These are phyloP conservation scores for Tyto alba DNA, from an alignment of 2,113 vertebrate genomes.

Conservation along the genomic window DNA sequence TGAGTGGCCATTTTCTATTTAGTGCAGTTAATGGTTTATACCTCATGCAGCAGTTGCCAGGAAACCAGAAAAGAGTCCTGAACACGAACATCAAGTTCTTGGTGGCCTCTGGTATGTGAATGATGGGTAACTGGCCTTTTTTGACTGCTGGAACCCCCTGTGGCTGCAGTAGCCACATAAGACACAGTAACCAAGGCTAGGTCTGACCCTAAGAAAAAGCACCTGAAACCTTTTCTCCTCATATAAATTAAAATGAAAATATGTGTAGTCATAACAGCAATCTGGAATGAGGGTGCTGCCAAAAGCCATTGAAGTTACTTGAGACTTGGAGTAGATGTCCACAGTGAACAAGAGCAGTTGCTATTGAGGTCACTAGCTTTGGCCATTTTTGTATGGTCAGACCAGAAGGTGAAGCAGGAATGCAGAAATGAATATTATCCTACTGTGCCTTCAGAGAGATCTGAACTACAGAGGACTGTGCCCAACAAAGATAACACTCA, in stretches of 20 bases:
- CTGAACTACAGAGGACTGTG: neutral
- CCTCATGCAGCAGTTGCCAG: neutral
- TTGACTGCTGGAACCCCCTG: neutral
- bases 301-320: neutral
- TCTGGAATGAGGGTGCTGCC: neutral
- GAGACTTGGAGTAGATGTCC: neutral
- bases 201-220: neutral
- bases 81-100: neutral
- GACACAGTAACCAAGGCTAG: neutral
- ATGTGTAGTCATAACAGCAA: neutral
- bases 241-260: neutral
- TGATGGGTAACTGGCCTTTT: neutral
- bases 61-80: neutral
- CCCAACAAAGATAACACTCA: neutral
- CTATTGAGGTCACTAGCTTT: neutral
- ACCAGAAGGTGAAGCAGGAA: neutral
- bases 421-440: neutral
- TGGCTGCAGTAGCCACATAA: neutral
- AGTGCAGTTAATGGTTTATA: neutral
- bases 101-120: neutral
- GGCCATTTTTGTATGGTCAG: neutral
- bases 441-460: neutral
- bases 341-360: neutral
- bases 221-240: neutral
- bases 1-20: neutral